These are phyloP conservation scores for Oncorhynchus gorbuscha DNA, from an alignment of 2,113 vertebrate genomes.

Conservation along the genomic window DNA sequence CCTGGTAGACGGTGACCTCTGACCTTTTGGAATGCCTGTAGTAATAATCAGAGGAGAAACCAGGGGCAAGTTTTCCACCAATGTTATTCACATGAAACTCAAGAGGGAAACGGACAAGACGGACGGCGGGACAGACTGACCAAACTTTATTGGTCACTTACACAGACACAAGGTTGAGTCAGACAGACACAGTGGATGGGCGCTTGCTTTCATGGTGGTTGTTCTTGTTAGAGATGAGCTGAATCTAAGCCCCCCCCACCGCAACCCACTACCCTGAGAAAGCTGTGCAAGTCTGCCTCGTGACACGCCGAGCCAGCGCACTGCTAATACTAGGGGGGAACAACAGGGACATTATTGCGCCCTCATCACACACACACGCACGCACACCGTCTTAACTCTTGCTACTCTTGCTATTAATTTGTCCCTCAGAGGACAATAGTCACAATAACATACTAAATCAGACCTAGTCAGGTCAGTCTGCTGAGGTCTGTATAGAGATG, in stretches of 20 bases:
- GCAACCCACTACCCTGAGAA: background rate
- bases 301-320: conserved; percentile 16
- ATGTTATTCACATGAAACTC: background rate
- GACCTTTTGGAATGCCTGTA: conserved; percentile 51
- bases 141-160: no score
- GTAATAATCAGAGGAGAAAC: conserved; percentile 26
- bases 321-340: conserved; percentile 27
- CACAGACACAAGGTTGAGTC: no score
- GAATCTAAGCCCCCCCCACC: background rate
- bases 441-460: conserved; percentile 43
- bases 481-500: conserved; percentile 5
- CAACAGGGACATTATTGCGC: conserved; percentile 50
- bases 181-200: no score
- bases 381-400: conserved; percentile 4
- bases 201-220: no score
- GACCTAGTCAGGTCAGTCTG: conserved; percentile 5
- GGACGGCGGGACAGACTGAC: no score
- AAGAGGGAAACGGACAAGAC: background rate
- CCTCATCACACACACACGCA: conserved; percentile 3
- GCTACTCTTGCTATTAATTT: conserved; percentile 17
- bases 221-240: no score
- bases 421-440: conserved; percentile 50
- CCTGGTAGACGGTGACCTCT: conserved; percentile 30
- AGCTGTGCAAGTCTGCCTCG: background rate
- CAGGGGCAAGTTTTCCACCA: background rate